Evolutionary conservation across 2,797 vertebrate genomes (phyloP).

Genomic region (Sparus aurata): DNA sequence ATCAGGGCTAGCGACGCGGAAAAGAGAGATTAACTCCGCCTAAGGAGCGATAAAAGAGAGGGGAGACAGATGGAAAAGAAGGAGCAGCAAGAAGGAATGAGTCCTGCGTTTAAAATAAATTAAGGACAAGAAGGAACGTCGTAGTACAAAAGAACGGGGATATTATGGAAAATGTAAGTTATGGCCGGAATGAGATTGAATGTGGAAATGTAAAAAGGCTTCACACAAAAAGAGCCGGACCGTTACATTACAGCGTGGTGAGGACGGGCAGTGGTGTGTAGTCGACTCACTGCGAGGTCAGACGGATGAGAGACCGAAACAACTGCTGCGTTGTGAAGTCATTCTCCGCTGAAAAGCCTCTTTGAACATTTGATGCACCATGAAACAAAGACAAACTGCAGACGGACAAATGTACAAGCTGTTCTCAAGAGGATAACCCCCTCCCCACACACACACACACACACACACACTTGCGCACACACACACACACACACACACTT

Average conservation of each 20-base stretch:
- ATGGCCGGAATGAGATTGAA: constrained; percentile 50
- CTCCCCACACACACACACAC: constrained; percentile 22
- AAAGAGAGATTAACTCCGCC: constrained; percentile 83
- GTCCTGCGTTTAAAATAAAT: constrained; percentile 71
- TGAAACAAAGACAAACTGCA: constrained; percentile 83
- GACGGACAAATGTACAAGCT: constrained; percentile 63
- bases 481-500: constrained; percentile 33
- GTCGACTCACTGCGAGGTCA: constrained; percentile 64
- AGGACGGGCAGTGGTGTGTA: constrained; percentile 61
- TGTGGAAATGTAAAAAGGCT: constrained; percentile 61
- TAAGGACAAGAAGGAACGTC: constrained; percentile 53
- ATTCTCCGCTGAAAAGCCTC: constrained; percentile 76
- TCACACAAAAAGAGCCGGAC: constrained; percentile 31
- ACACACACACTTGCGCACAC: constrained; percentile 29
- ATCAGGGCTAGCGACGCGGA: constrained; percentile 78
- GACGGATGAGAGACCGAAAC: constrained; percentile 69
- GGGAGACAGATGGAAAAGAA: constrained; percentile 80
- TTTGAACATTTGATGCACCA: constrained; percentile 81
- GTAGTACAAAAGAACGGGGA: constrained; percentile 40
- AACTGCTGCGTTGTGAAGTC: constrained; percentile 76
- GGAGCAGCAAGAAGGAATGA: constrained; percentile 60
- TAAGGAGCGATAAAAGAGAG: constrained; percentile 80
- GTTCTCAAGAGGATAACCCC: constrained; percentile 64
- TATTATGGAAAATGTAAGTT: constrained; percentile 63
- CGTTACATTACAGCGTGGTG: constrained; percentile 31